Conservation (phyloP, 2,113 vertebrate genomes). For the Butorides virescens region DNA sequence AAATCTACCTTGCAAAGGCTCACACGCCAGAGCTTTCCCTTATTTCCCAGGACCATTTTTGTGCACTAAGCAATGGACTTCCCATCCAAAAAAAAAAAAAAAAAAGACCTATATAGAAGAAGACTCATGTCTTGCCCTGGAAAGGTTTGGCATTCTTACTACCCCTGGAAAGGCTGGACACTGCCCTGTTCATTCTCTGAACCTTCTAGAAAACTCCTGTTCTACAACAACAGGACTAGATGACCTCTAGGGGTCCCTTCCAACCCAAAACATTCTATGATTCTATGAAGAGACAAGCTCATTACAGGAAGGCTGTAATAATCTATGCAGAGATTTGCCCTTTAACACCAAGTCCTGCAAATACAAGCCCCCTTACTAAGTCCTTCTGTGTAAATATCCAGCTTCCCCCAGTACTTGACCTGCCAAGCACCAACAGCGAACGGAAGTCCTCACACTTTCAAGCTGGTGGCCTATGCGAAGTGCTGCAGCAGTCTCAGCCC, state of each 20-base stretch:
- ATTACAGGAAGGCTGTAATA: not conserved
- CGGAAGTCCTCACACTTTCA: accelerated
- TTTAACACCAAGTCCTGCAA: not conserved
- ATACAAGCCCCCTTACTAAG: not conserved
- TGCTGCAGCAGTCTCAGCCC: not conserved
- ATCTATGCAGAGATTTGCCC: not conserved
- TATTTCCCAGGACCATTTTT: not conserved
- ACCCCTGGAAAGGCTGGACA: not conserved
- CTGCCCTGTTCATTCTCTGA: not conserved
- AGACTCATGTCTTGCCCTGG: not conserved
- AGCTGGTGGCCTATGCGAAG: not conserved
- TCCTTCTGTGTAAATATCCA: not conserved
- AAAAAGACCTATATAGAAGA: not conserved
- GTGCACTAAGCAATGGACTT: not conserved
- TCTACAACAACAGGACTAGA: not conserved
- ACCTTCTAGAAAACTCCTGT: not conserved
- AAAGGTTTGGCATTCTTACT: not conserved
- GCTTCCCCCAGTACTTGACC: not conserved
- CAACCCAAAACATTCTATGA: no score
- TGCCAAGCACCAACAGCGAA: not conserved
- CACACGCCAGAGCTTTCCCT: not conserved
- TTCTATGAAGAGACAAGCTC: not conserved
- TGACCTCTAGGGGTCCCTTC: no score
- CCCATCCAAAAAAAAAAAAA: no score
- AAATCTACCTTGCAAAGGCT: not conserved